Conservation (phyloP, 23 tunicate species). For the Aplidium turbinatum region DNA sequence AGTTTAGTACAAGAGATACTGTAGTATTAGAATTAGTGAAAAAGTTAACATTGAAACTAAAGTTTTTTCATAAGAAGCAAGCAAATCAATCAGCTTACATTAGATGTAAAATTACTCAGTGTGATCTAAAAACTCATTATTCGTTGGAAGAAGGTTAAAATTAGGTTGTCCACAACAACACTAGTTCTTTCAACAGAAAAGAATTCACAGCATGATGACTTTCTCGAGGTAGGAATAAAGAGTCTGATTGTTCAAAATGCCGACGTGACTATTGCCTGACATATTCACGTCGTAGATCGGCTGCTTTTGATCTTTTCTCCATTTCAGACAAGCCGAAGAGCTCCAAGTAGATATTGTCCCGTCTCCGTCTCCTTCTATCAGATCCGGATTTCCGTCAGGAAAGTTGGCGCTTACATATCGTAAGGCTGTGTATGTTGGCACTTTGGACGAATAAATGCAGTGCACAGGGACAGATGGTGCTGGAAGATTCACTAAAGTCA, state of each 20-base stretch:
- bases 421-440: constrained; percentile 58
- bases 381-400: constrained; percentile 58
- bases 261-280: constrained; percentile 67
- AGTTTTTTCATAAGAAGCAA: too few species aligned
- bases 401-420: constrained; percentile 49
- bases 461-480: constrained; percentile 84
- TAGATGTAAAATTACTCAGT: too few species aligned
- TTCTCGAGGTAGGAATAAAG: too few species aligned
- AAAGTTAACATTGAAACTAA: too few species aligned
- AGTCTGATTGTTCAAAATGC: constrained; percentile 46
- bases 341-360: constrained; percentile 74
- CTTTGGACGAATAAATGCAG: constrained; percentile 61
- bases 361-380: constrained; percentile 70
- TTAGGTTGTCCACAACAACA: too few species aligned
- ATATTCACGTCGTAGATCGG: constrained; percentile 46
- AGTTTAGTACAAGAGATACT: too few species aligned
- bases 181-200: too few species aligned
- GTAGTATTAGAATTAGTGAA: too few species aligned
- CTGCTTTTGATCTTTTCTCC: constrained; percentile 62
- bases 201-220: too few species aligned
- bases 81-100: too few species aligned
- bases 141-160: too few species aligned
- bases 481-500: constrained; percentile 33
- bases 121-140: too few species aligned
- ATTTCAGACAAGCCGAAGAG: constrained; percentile 66